Evolutionary conservation across 2,888 invertebrate genomes (phyloP), one percentile per base, ranked within the genome.

Genomic region (Ectropis crepuscularia): DNA sequence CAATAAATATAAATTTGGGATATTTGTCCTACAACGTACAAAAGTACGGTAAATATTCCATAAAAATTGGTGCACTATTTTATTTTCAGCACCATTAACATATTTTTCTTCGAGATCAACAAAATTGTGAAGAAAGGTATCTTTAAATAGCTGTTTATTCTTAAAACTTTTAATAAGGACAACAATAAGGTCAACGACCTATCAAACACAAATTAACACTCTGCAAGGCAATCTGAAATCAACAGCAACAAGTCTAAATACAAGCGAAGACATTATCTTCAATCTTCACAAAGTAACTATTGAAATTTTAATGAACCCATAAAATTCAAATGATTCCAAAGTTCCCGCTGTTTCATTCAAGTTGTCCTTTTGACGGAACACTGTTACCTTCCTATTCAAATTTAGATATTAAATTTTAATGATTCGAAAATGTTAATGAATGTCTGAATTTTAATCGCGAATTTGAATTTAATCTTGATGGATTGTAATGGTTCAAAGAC

Each of bases 231-330:
- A 61, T 53, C 11, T 7, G 9, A 11, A 50, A 53, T 58, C 50
- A 46, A 57, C 47, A 55, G 16, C 53, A 53, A 49, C 49, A 53
- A 51, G 43, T 11, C 38, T 49, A 9, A 54, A 45, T 8, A 48
- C 50, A 61, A 55, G 55, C 39, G 11, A 36, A 42, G 42, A 58
- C 57, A 63, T 63, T 50, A 47, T 62, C 62, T 38, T 12, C 47
- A 42, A 61, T 63, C 61, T 61, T 60, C 11, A 28, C 48, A 37
- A 51, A 67, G 67, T 60, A 63, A 65, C 54, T 66, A 70, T 66
- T 66, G 57, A 70, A 70, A 66, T 66, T 61, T 68, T 64, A 64
- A 70, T 70, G 62, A 63, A 11, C 51, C 51, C 42, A 57, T 70
- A 64, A 68, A 68, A 70, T 70, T 66, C 48, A 49, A 68, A 68